Percentiles rank a stretch among this genome's conserved stretches.
Conservation (phyloP, 2,113 vertebrate species). For the Nymphicus hollandicus region DNA sequence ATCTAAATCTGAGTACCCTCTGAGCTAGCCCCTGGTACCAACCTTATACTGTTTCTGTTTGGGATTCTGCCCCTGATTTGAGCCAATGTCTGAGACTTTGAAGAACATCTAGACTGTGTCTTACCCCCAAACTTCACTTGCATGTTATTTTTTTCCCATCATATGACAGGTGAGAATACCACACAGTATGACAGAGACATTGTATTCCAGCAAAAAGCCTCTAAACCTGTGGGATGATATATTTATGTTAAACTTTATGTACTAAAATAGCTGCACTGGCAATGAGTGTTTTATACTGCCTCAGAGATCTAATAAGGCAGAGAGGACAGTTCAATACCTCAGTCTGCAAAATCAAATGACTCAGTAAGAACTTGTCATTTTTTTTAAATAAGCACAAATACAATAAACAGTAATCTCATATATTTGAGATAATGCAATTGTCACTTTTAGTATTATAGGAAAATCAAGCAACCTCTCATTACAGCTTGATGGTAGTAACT, state of each 20-base stretch:
- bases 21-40: not conserved
- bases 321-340: not conserved
- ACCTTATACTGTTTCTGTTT: not conserved
- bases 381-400: not conserved
- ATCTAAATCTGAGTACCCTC: not conserved
- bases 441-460: not conserved
- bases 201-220: not conserved
- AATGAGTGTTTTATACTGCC: not conserved
- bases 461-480: not conserved
- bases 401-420: not conserved
- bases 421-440: not conserved
- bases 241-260: not conserved
- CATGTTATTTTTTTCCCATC: not conserved
- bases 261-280: not conserved
- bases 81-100: not conserved
- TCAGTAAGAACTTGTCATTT: not conserved
- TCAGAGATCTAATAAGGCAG: not conserved
- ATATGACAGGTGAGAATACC: not conserved
- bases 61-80: not conserved
- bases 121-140: not conserved
- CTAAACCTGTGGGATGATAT: not conserved
- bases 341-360: not conserved
- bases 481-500: not conserved
- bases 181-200: not conserved
- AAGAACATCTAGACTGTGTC: not conserved